These are phyloP conservation scores for Helogale parvula DNA, from an alignment of 2,113 vertebrate species.

Conservation along the genomic window DNA sequence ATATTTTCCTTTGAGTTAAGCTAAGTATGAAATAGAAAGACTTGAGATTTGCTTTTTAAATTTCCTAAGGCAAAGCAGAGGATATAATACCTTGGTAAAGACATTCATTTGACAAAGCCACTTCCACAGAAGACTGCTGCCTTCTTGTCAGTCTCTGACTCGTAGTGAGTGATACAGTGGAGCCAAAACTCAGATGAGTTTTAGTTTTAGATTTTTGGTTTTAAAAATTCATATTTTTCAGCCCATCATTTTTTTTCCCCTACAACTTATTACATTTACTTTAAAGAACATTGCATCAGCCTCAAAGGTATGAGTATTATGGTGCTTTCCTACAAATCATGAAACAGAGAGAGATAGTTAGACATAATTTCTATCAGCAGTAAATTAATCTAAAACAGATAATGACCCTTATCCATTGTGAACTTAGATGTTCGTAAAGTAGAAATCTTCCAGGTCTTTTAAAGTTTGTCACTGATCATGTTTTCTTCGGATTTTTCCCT, in stretches of 20 bases:
- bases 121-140: background rate
- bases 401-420: background rate
- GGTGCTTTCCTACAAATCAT: background rate
- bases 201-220: background rate
- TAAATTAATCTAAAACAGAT: background rate
- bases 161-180: background rate
- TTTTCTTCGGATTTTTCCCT: conserved; percentile 89
- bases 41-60: background rate
- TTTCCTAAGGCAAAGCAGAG: background rate
- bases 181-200: background rate
- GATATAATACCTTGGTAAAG: background rate
- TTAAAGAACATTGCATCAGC: background rate
- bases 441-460: background rate
- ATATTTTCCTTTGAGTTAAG: background rate
- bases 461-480: conserved; percentile 1
- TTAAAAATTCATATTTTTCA: background rate
- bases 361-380: background rate
- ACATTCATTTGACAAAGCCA: background rate
- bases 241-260: background rate
- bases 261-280: background rate
- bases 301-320: background rate
- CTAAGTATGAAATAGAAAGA: background rate
- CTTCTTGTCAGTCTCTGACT: background rate
- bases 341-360: background rate
- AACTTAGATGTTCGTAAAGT: background rate